A percentile compares a stretch with the other conserved stretches of the same genome.
Conservation (phyloP, 2,113 vertebrate species). For the Fukomys damarensis region DNA sequence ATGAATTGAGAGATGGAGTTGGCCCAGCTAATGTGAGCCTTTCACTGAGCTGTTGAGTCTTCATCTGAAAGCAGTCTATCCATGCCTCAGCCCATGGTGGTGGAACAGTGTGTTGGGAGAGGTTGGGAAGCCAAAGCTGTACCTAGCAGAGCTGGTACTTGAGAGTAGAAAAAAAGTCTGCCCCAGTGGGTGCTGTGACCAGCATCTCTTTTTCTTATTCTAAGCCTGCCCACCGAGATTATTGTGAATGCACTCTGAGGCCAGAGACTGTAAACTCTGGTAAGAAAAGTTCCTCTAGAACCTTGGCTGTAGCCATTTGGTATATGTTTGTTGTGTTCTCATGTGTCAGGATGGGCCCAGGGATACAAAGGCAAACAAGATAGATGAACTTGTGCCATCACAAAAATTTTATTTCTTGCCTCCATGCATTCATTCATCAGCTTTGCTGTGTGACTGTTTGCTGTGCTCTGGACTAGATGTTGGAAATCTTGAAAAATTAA, state of each 20-base stretch:
- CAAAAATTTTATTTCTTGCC: not conserved
- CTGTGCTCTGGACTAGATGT: not conserved
- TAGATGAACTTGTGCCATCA: not conserved
- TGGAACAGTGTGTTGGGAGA: not conserved
- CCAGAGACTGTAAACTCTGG: not conserved
- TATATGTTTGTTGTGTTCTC: not conserved
- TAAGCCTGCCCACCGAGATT: not conserved
- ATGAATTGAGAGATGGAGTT: not conserved
- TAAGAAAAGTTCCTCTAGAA: not conserved
- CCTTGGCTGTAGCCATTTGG: not conserved
- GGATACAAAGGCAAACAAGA: not conserved
- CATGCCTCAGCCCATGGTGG: not conserved
- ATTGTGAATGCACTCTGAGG: not conserved
- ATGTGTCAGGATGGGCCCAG: not conserved
- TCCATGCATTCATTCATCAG: not conserved
- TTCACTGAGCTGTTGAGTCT: not conserved
- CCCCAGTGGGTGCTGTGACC: not conserved
- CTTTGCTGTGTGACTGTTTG: not conserved
- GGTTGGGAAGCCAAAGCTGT: not conserved
- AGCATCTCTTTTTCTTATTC: not conserved
- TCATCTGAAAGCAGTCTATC: not conserved
- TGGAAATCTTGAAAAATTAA: not conserved
- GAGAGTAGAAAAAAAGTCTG: not conserved
- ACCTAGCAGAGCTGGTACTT: not conserved
- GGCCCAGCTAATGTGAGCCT: not conserved